Conservation (phyloP, 2,888 invertebrate species). For the Heteromurus nitidus region DNA sequence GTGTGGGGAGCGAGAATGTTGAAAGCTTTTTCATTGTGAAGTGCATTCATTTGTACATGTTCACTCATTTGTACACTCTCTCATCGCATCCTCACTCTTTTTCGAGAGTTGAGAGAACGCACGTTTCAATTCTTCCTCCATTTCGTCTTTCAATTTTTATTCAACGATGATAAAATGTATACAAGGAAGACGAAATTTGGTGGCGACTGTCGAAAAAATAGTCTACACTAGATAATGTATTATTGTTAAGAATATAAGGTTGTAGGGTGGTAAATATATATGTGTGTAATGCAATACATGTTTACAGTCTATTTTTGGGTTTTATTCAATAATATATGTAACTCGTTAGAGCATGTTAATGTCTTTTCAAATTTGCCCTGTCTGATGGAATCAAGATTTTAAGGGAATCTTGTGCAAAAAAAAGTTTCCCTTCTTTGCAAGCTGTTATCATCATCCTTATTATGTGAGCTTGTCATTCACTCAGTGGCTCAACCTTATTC, state of each 20-base stretch:
- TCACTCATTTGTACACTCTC: neutral
- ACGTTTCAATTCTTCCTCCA: conserved; percentile 18
- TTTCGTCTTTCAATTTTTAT: neutral
- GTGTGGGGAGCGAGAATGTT: neutral
- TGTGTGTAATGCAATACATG: too few species aligned
- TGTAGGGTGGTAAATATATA: too few species aligned
- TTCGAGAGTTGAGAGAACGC: neutral
- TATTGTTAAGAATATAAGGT: too few species aligned
- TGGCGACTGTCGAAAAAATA: neutral
- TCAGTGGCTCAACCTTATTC: neutral
- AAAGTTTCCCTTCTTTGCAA: neutral
- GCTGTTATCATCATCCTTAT: conserved; percentile 11
- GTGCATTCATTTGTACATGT: neutral
- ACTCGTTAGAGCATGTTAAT: too few species aligned
- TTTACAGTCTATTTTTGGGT: too few species aligned
- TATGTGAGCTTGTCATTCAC: conserved; percentile 14
- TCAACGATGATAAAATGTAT: too few species aligned
- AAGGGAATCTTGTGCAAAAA: too few species aligned
- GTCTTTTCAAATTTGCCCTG: too few species aligned
- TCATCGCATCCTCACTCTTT: neutral
- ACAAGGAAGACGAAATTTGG: neutral
- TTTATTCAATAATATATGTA: neutral
- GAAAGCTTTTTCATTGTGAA: conserved; percentile 2
- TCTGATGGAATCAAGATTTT: too few species aligned
- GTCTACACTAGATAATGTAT: neutral